Percentiles rank a stretch among this genome's conserved stretches.
Conservation (phyloP, 1,140 invertebrate genomes). For the Drosophila auraria region DNA sequence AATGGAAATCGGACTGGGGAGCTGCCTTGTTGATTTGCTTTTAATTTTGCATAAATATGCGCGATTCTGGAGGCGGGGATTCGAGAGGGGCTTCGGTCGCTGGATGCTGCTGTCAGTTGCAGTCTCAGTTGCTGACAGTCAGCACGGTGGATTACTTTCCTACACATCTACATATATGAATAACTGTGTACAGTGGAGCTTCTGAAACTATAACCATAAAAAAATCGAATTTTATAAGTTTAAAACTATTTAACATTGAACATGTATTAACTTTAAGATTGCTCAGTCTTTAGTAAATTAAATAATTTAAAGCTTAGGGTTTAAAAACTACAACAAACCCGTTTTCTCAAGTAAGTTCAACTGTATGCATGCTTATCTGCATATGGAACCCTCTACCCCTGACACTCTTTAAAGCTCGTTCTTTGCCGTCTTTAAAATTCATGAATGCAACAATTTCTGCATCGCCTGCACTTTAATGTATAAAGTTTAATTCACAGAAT, state of each 20-base stretch:
- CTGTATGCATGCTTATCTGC: conserved; percentile 26
- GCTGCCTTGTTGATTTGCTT: conserved; percentile 76
- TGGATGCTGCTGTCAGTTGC: conserved; percentile 61
- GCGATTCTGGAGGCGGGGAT: conserved; percentile 28
- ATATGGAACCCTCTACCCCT: conserved; percentile 38
- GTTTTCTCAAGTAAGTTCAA: not conserved
- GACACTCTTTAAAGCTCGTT: conserved; percentile 40
- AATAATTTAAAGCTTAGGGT: not conserved
- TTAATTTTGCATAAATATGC: conserved; percentile 81
- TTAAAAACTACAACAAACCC: too few relatives aligned
- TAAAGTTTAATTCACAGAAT: conserved; percentile 78
- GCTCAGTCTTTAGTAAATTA: too few relatives aligned
- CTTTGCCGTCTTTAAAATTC: conserved; percentile 57
- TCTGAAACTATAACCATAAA: not conserved
- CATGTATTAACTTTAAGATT: too few relatives aligned
- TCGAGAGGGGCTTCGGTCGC: not conserved
- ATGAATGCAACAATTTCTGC: conserved; percentile 70
- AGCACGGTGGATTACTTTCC: conserved; percentile 51
- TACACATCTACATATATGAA: conserved; percentile 68
- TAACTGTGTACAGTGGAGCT: conserved; percentile 37
- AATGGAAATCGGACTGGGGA: conserved; percentile 52
- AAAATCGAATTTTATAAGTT: too few relatives aligned
- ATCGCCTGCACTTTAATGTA: conserved; percentile 61
- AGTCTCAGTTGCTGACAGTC: conserved; percentile 58
- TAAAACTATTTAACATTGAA: not conserved